Evolutionary conservation across 2,113 vertebrate species (phyloP).

Genomic region (Hippocampus abdominalis): DNA sequence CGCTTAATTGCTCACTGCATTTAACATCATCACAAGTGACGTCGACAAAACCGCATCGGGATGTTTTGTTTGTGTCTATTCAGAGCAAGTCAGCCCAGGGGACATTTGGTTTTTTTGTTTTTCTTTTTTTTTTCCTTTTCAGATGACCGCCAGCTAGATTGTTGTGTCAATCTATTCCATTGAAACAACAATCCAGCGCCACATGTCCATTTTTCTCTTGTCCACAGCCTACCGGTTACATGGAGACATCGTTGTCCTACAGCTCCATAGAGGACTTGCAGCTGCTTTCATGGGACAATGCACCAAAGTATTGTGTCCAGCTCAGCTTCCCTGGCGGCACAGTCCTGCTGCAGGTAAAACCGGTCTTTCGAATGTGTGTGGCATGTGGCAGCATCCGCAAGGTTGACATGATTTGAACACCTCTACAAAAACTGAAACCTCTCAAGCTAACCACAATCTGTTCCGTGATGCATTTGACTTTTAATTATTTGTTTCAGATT

Average conservation of each 20-base stretch:
- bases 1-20: conserved; percentile 19
- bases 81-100: conserved; percentile 35
- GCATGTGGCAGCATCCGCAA: neutral
- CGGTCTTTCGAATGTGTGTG: neutral
- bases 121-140: conserved; percentile 5
- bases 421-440: neutral
- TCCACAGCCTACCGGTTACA: conserved; percentile 94
- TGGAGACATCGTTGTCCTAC: conserved; percentile 95
- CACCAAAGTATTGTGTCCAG: conserved; percentile 99
- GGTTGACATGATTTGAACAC: neutral
- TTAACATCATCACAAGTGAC: conserved; percentile 32
- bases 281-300: conserved; percentile 98
- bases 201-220: conserved; percentile 4
- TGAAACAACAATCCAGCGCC: conserved; percentile 21
- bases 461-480: neutral
- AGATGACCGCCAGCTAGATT: conserved; percentile 39
- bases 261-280: conserved; percentile 97
- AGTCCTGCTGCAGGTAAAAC: conserved; percentile 89
- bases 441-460: neutral
- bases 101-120: conserved; percentile 31
- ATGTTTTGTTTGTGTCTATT: conserved; percentile 36
- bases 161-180: no score
- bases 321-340: conserved; percentile 94
- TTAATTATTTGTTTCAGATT: neutral
- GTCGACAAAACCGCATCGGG: conserved; percentile 10